phyloP scores from a whole-genome alignment of 2,797 vertebrate genomes.

The Oreonectes daqikongensis region DNA sequence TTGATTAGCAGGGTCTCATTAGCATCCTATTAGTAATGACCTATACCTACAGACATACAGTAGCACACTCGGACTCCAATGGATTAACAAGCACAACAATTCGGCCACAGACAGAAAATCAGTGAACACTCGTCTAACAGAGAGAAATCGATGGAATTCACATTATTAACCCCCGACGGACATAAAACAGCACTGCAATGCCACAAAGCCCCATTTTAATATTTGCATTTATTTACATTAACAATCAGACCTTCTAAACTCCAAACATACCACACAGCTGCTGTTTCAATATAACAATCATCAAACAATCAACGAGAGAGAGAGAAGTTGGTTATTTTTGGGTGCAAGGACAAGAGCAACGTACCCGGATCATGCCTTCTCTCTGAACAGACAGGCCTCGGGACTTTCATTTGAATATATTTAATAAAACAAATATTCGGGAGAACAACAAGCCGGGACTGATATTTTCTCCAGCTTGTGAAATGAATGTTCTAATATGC shows the following conservation, averaged over 20 bases:
- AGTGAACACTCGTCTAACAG: conserved; percentile 55
- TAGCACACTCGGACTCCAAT: conserved; percentile 61
- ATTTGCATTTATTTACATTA: conserved; percentile 60
- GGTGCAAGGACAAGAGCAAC: neutral
- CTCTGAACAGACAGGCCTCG: conserved; percentile 35
- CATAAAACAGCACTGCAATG: conserved; percentile 54
- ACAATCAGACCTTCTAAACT: conserved; percentile 40
- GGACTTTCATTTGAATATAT: conserved; percentile 50
- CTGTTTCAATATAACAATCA: conserved; percentile 20
- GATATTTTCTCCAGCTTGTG: conserved; percentile 42
- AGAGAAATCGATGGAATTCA: conserved; percentile 52
- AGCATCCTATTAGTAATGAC: conserved; percentile 79
- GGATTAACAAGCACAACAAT: conserved; percentile 64
- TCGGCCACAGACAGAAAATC: conserved; percentile 63
- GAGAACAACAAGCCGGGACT: conserved; percentile 32
- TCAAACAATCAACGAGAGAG: conserved; percentile 14
- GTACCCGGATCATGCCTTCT: conserved; percentile 8
- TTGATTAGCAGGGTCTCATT: conserved; percentile 79
- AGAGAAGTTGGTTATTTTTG: conserved; percentile 18
- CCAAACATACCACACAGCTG: conserved; percentile 2
- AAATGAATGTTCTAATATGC: conserved; percentile 46
- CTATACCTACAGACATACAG: conserved; percentile 59
- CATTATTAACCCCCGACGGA: conserved; percentile 60
- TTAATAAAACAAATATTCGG: conserved; percentile 43
- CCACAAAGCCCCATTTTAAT: conserved; percentile 55